Conservation (phyloP, 1,140 invertebrate genomes). For the Hylyphantes graminicola region DNA sequence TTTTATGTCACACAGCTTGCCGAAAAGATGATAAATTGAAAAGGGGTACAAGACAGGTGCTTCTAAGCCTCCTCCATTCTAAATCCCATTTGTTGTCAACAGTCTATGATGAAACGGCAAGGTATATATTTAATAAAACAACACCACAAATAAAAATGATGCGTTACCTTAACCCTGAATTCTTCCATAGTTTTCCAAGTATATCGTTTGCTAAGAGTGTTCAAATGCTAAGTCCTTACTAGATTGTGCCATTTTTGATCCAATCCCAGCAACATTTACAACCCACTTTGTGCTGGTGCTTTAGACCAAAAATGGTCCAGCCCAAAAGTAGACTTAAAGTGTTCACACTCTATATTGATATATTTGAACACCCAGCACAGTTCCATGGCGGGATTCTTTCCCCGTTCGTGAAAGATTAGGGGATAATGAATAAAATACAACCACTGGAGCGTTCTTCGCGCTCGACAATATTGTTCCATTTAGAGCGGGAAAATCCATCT, state of each 20-base stretch:
- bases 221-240: too few species aligned
- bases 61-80: not conserved
- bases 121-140: constrained; percentile 9
- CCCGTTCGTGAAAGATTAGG: constrained; percentile 5
- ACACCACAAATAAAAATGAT: not conserved
- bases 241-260: too few species aligned
- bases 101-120: not conserved
- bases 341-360: too few species aligned
- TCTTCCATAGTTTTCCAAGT: too few species aligned
- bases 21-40: constrained; percentile 3
- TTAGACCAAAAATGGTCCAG: too few species aligned
- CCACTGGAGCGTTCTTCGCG: constrained; percentile 7
- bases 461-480: constrained; percentile 45
- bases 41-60: constrained; percentile 8
- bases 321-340: too few species aligned
- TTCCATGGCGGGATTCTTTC: not conserved
- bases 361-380: too few species aligned
- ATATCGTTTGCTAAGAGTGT: too few species aligned
- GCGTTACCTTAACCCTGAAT: not conserved
- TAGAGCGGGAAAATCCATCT: constrained; percentile 47
- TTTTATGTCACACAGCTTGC: not conserved
- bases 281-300: too few species aligned
- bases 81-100: constrained; percentile 31
- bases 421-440: constrained; percentile 50
- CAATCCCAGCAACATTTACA: too few species aligned